These are phyloP conservation scores for Morinoia aosen DNA, from an alignment of 2,888 invertebrate genomes.

Conservation along the genomic window DNA sequence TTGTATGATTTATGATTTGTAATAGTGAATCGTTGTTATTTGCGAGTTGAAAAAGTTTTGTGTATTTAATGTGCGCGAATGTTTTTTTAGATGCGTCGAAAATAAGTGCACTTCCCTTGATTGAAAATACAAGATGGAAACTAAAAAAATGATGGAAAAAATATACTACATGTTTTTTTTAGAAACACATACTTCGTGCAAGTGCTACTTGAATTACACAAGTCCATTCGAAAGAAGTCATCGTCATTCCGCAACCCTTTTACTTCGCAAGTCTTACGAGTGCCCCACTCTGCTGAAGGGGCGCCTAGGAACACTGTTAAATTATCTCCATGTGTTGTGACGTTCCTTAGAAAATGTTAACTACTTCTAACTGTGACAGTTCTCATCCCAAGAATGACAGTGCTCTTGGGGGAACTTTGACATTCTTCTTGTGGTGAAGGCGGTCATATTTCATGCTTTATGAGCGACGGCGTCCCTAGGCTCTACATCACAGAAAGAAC, in stretches of 20 bases:
- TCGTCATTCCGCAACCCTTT: not conserved
- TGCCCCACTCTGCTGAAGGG: not conserved
- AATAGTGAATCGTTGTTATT: not conserved
- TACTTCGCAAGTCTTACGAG: not conserved
- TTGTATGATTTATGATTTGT: not conserved
- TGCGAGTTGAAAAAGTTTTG: not conserved
- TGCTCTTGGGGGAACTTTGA: slow-evolving; percentile 9
- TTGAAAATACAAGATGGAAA: not conserved
- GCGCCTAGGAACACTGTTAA: not conserved
- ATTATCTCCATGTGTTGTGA: slow-evolving; percentile 38
- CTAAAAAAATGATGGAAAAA: not conserved
- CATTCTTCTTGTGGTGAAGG: slow-evolving; percentile 39
- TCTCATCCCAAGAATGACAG: slow-evolving; percentile 16
- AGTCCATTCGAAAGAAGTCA: not conserved
- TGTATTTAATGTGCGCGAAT: not conserved
- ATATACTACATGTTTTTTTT: not conserved
- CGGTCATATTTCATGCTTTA: slow-evolving; percentile 43
- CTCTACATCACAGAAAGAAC: not conserved
- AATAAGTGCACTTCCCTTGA: not conserved
- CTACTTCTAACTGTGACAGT: slow-evolving; percentile 32
- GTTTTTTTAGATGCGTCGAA: not conserved
- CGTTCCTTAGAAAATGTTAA: slow-evolving; percentile 34
- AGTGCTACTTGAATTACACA: not conserved
- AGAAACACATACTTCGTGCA: not conserved
- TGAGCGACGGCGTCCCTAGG: not conserved